Base-by-base conservation (phyloP, 2,797 vertebrate species). In the Spheniscus humboldti region DNA sequence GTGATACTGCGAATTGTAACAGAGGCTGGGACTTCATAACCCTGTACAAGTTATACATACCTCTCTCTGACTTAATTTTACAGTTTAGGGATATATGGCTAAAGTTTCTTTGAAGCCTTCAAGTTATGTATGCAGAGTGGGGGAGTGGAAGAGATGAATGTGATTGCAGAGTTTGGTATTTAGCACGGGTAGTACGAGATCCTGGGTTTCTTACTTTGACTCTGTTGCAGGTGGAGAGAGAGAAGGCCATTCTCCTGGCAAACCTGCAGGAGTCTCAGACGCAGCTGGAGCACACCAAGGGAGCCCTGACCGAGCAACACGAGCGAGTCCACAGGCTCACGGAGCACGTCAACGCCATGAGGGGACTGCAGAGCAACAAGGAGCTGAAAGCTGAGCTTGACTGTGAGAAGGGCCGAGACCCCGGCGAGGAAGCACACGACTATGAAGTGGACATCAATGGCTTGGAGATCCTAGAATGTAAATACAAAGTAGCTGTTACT, bases 401-500 rank as follows among this genome's bases (percentile, higher is more conserved):
- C 9, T 98, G 98, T 83, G 99, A 98, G 81, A 98, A 99, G 28
- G 99, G 99, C 87, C 95, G 92, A 79, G 98, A 98, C 62, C 92
- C 98, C 0, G 59, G 97, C 0, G 98, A 99, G 41, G 98, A 98
- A 94, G 97, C 98, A 45, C 98, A 98, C 0, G 98, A 99, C n/a
- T 98, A 99, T 0, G 98, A 98, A 82, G 98, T 98, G 5, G 99
- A 99, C 75, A 98, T 99, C 96, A 99, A 99, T 22, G 99, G 99
- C 59, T 98, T 99, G 28, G 99, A 99, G 98, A 98, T 99, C 90
- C 98, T 99, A 35, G 99, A 99, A 96, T 99, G 99, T 97, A 99
- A 99, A 97, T 99, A 99, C 97, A 99, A 99, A 98, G 99, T 99
- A 88, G 99, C 99, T 1, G 99, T 99, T 83, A 99, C 99, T 0